Percentiles rank a stretch among this genome's conserved stretches.
These are phyloP conservation scores for Papilio gigon DNA, from an alignment of 2,888 invertebrate genomes.

Conservation along the genomic window DNA sequence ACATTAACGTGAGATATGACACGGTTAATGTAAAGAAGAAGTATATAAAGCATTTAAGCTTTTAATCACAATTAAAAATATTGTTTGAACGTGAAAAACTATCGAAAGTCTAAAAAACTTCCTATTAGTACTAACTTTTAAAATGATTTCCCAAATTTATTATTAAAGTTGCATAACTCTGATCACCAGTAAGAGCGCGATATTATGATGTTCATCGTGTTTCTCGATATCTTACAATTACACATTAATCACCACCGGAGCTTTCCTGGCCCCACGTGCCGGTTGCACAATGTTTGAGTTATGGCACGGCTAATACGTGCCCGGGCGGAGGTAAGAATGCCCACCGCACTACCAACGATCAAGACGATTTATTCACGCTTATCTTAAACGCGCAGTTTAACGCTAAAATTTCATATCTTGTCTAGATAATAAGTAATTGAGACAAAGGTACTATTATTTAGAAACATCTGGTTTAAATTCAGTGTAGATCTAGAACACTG, in stretches of 20 bases:
- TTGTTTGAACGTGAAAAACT: too few relatives aligned
- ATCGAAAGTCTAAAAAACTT: too few relatives aligned
- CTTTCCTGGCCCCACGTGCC: conserved; percentile 55
- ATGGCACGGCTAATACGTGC: conserved; percentile 61
- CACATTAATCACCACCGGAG: conserved; percentile 52
- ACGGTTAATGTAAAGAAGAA: too few relatives aligned
- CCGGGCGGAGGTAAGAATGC: conserved; percentile 58
- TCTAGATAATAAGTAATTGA: conserved; percentile 21
- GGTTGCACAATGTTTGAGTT: conserved; percentile 63
- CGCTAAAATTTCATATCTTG: conserved; percentile 5
- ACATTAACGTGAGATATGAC: too few relatives aligned
- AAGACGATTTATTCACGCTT: conserved; percentile 56
- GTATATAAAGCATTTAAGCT: too few relatives aligned
- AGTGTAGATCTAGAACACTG: too few relatives aligned
- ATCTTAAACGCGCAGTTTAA: conserved; percentile 28
- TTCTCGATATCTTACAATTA: conserved; percentile 44
- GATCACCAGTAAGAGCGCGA: neutral
- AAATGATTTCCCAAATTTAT: neutral
- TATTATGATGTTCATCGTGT: conserved; percentile 29
- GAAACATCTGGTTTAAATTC: too few relatives aligned
- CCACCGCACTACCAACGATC: conserved; percentile 51
- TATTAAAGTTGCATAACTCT: neutral
- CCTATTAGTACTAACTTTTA: too few relatives aligned
- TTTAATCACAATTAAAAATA: too few relatives aligned
- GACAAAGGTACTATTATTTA: neutral